Percentiles rank a stretch among this genome's conserved stretches.
These are phyloP conservation scores for Theristicus caerulescens DNA, from an alignment of 2,113 vertebrate genomes.

Conservation along the genomic window DNA sequence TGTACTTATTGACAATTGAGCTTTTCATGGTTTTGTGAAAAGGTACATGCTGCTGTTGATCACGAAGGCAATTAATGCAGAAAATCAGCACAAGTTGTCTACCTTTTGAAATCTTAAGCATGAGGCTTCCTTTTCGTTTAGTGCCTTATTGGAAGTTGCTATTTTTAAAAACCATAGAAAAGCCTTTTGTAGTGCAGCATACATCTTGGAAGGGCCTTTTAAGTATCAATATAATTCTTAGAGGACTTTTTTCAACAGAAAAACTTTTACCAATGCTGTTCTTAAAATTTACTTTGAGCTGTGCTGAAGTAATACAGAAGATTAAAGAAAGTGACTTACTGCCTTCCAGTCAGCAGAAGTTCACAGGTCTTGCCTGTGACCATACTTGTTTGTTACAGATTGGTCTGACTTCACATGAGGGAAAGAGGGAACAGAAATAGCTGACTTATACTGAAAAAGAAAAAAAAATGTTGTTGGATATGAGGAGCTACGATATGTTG, in stretches of 20 bases:
- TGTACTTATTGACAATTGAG: neutral
- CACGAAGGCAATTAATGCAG: neutral
- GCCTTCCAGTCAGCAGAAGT: neutral
- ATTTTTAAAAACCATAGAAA: neutral
- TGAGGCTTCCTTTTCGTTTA: neutral
- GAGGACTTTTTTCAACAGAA: neutral
- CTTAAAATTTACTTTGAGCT: neutral
- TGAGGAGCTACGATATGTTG: neutral
- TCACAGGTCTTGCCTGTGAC: neutral
- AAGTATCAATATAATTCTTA: neutral
- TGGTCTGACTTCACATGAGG: neutral
- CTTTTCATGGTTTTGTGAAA: neutral
- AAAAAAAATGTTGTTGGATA: neutral
- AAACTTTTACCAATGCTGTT: neutral
- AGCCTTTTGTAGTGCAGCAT: neutral
- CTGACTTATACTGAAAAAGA: neutral
- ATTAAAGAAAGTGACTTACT: neutral
- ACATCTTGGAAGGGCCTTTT: neutral
- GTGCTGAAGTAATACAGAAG: neutral
- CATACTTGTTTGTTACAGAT: neutral
- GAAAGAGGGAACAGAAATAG: neutral
- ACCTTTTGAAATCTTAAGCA: constrained; percentile 1
- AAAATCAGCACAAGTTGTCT: neutral
- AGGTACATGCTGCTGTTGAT: neutral
- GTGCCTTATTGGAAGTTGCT: neutral